Base-by-base conservation (phyloP, 2,113 vertebrate genomes). In the Austrofundulus limnaeus region DNA sequence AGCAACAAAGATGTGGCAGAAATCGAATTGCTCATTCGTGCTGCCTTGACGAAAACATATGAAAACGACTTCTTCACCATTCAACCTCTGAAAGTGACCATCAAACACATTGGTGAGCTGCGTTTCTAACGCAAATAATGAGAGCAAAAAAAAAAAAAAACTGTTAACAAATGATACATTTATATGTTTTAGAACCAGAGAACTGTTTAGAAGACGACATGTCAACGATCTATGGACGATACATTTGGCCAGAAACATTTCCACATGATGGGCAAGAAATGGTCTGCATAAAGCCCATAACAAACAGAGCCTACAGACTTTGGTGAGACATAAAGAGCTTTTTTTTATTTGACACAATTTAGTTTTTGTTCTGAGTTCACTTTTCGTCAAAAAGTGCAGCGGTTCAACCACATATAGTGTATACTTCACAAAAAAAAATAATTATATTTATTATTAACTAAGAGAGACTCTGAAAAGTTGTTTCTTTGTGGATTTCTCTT, bases 211-310 rank as follows among this genome's bases (percentile, higher is more conserved):
- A 90, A 20, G 84, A 90, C 3, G 57, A 11, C 0, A 77, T 47
- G 11, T 25, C 31, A 11, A 78, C 87, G 6, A 72, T 90, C 37
- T 88, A 90, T 63, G 91, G 91, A n/a, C 0, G 10, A 3, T 92
- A 88, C 52, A 39, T 14, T 16, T 92, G 91, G 91, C 54, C 88
- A 4, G 52, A 70, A 58, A 39, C 72, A 5, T 72, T 79, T 55
- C 84, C 90, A 39, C 81, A 90, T 64, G 45, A 14, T 8, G 47
- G 0, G 1, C 47, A 72, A 60, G 20, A n/a, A 0, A 91, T 91
- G 75, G 15, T 12, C 25, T 92, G 91, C 50, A 14, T 7, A 7
- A 47, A 84, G 39, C 81, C 67, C 2, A 1, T 0, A 1, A 53
- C n/a, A 2, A n/a, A 75, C 19, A 63, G 0, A 25, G 88, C 86